A percentile compares a stretch with the other conserved stretches of the same genome.
Evolutionary conservation across 2,888 invertebrate genomes (phyloP).

Genomic region (Pollenia griseotomentosa): DNA sequence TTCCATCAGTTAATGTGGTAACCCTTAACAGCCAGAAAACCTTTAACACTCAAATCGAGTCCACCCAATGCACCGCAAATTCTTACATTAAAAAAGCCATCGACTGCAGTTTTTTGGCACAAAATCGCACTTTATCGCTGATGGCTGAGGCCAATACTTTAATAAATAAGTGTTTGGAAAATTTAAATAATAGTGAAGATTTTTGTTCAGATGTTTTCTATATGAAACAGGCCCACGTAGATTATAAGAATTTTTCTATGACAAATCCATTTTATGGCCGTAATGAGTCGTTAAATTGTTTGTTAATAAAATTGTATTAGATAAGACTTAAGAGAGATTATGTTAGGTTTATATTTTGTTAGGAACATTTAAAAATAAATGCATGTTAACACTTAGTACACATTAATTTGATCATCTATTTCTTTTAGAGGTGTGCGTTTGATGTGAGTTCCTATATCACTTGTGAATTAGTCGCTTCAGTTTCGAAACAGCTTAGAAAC

Average conservation of each 20-base stretch:
- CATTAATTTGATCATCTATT: no score
- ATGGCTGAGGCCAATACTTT: constrained; percentile 46
- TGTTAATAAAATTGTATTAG: constrained; percentile 50
- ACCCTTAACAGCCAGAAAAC: constrained; percentile 19
- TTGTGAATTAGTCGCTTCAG: no score
- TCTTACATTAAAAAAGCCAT: constrained; percentile 45
- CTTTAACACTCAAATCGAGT: constrained; percentile 44
- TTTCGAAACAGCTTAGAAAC: no score
- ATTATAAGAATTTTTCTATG: constrained; percentile 54
- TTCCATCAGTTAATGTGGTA: constrained; percentile 35
- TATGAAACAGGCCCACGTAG: constrained; percentile 32
- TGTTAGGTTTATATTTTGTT: background rate
- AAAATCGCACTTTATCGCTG: constrained; percentile 40
- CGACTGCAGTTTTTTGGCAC: constrained; percentile 58
- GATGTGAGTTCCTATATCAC: no score
- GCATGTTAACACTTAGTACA: no score
- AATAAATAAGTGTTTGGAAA: constrained; percentile 59
- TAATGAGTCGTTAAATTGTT: constrained; percentile 43
- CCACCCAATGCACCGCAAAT: constrained; percentile 24
- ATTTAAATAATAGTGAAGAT: constrained; percentile 37
- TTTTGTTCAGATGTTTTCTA: constrained; percentile 45
- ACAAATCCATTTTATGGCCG: constrained; percentile 67
- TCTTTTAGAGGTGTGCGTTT: no score
- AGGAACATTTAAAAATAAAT: background rate
- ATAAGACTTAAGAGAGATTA: background rate